Base-by-base conservation (phyloP, 1,140 invertebrate genomes). In the Campoletis sonorensis region DNA sequence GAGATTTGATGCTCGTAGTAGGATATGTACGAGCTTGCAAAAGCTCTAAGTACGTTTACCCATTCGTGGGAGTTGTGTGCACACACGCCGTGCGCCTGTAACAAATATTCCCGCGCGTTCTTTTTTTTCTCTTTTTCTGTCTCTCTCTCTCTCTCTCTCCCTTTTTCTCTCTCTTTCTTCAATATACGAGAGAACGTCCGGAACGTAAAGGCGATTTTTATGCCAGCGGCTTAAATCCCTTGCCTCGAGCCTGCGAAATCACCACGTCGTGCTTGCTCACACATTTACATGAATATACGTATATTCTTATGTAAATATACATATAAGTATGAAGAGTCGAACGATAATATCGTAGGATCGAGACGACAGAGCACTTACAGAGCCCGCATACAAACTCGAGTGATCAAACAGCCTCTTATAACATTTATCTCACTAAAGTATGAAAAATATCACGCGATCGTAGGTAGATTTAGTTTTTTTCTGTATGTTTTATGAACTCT, bases 11-110 rank as follows among this genome's bases (percentile, higher is more conserved):
- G 3, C 26, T 30, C 40, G 40, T 45, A 45, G 64, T 3, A 67
- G 70, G 37, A 49, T 45, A 23, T 49, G 23, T 75, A 54, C 1
- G 72, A 54, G 72, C 26, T 75, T 75, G 72, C 5, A 27, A 49
- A 75, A 75, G 72, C 45, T 5, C 49, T 54, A 75, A 75, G 72
- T 75, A 75, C 72, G 72, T 75, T 75, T 75, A 75, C 72, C 72
- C 45, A 54, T 75, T 75, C 72, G 45, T 26, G 23, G 49, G n/a
- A 23, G 49, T 27, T 75, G 7, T 75, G 7, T n/a, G 70, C 70
- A 27, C 72, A 54, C 70, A 23, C 61, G 23, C 21, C n/a, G 72
- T 49, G 45, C 45, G 49, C 49, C 72, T 75, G 27, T 54, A 75
- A 75, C 72, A 45, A 54, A 75, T 75, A 75, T 75, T 75, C 49